These are phyloP conservation scores for Kryptolebias marmoratus DNA, from an alignment of 2,113 vertebrate species.

Conservation along the genomic window DNA sequence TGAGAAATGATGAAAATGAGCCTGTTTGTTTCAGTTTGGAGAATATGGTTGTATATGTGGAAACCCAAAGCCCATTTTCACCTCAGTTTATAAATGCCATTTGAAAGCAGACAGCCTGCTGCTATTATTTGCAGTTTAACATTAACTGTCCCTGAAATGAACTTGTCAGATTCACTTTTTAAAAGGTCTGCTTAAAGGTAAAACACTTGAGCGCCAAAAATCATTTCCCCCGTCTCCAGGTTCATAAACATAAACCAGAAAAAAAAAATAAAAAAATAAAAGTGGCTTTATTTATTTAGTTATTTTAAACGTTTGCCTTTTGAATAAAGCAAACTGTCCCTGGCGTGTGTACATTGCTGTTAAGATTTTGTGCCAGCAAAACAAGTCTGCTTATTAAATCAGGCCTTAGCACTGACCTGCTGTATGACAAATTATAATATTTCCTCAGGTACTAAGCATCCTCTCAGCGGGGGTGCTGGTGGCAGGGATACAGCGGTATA, in stretches of 20 bases:
- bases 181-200: constrained; percentile 9
- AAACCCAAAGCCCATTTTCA: no score
- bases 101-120: background rate
- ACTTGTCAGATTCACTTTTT: constrained; percentile 2
- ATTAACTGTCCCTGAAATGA: constrained; percentile 17
- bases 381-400: constrained; percentile 32
- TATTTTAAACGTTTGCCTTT: constrained; percentile 23
- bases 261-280: constrained; percentile 18
- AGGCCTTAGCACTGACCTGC: constrained; percentile 42
- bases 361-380: constrained; percentile 40
- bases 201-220: constrained; percentile 14
- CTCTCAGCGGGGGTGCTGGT: constrained; percentile 56
- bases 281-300: background rate
- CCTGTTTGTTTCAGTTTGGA: no score
- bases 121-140: constrained; percentile 18
- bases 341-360: constrained; percentile 17
- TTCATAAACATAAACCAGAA: constrained; percentile 15
- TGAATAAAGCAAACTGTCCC: constrained; percentile 32
- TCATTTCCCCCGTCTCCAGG: background rate
- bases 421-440: constrained; percentile 59
- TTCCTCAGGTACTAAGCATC: constrained; percentile 60
- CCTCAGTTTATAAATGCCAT: constrained; percentile 14
- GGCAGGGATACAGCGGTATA: constrained; percentile 47
- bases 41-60: no score
- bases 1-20: no score